Evolutionary conservation across 2,797 vertebrate species (phyloP), one percentile per base, ranked within the genome.

Genomic region (Staurois parvus): DNA sequence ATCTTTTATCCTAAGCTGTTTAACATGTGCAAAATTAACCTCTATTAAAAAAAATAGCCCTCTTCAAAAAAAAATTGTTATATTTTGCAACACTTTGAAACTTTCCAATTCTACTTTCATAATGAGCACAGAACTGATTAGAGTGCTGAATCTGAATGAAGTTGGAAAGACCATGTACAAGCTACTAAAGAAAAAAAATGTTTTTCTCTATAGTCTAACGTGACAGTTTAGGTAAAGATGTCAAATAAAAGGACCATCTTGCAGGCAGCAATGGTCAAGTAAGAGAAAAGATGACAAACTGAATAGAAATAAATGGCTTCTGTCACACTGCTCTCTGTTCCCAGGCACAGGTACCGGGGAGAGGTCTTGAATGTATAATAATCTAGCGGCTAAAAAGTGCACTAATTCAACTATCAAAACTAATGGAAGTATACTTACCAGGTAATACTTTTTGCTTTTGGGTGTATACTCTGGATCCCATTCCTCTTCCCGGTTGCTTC

Each of bases 391-490:
- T 26, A n/a, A 64, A 26, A 64, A 9, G 21, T 2, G 11, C 59
- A 64, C 24, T 2, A 62, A 26, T 24, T n/a, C 4, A 64, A 64
- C 24, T 26, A 64, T 7, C 7, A 26, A 4, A 26, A 69, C 3
- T 8, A 19, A 11, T 24, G 34, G 24, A 69, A 56, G 19, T 34
- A 73, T 81, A 91, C 95, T 2, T 97, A 99, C 98, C 96, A 97
- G 90, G 92, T 96, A 99, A 93, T 98, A 99, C 88, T 97, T 97
- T 93, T 97, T 97, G 96, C 95, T 98, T 92, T 98, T 98, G 15
- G 96, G 96, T 0, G 96, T 97, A 88, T 96, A 97, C 85, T 99
- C 98, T 0, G 97, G 96, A 87, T 98, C 96, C 98, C 97, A 98
- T 79, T 97, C 96, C 88, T 98, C 96, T 84, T 95, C 96, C 70